Conservation (phyloP, 1,140 invertebrate genomes). For the Uloborus diversus region DNA sequence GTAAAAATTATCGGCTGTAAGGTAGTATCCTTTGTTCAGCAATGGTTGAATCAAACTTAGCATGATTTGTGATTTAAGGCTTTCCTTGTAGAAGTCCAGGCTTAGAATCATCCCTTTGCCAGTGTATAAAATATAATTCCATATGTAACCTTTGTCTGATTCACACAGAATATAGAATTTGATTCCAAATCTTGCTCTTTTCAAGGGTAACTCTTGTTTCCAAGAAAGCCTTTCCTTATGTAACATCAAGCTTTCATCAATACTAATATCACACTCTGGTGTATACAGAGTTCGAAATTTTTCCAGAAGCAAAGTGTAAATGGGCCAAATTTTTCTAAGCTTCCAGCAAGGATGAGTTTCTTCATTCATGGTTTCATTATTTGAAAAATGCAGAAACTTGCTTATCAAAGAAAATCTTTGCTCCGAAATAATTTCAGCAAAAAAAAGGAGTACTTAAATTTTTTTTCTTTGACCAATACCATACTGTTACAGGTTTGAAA, state of each 20-base stretch:
- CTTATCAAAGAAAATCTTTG: too few species aligned
- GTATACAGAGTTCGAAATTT: background rate
- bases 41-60: background rate
- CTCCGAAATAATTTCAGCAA: too few species aligned
- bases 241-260: background rate
- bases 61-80: background rate
- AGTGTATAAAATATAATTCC: background rate
- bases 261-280: background rate
- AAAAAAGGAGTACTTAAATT: too few species aligned
- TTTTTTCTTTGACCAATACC: too few species aligned
- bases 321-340: background rate
- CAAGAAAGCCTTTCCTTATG: background rate
- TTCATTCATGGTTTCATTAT: background rate
- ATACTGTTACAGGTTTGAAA: too few species aligned
- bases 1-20: slow-evolving; percentile 1
- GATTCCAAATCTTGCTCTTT: background rate
- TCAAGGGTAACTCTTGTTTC: background rate
- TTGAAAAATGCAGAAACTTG: background rate
- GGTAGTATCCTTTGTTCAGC: background rate
- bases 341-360: too few species aligned
- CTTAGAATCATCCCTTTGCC: background rate
- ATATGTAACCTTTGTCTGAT: background rate
- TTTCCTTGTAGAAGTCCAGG: background rate
- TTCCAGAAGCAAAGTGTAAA: background rate
- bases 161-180: background rate